Base-by-base conservation (phyloP, 2,888 invertebrate genomes). In the Cenopis cana region DNA sequence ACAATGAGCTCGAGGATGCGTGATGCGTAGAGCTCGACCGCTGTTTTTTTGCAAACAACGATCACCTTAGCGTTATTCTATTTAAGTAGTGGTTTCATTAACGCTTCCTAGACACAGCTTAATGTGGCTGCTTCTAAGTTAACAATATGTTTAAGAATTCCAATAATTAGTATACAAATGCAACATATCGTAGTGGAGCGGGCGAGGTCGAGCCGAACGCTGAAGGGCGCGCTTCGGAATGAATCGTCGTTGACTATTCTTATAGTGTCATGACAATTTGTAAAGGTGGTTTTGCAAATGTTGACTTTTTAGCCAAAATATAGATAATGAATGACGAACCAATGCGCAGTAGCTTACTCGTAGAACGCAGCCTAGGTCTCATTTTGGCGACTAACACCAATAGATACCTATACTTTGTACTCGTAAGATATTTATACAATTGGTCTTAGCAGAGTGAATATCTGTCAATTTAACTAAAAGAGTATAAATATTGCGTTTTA, bases 291-390 rank as follows among this genome's bases (percentile, higher is more conserved):
- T 93, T 92, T 92, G 92, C 91, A 91, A 93, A 89, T 91, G 91
- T 93, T 93, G 89, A 93, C 90, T 91, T 93, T 91, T 91, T 93
- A 93, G 92, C 92, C 91, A 93, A 92, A 92, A 90, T 90, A 90
- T 92, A 91, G 90, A 77, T 90, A 91, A 89, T 90, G 86, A 90
- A 93, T 85, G 91, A 93, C 89, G 93, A 93, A 93, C 93, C 93
- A 93, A 93, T 93, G 89, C 85, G 92, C 92, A 89, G 89, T 93
- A 93, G 93, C 91, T 93, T 91, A 90, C 85, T 87, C 81, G 91
- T 93, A 93, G 92, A 85, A 89, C 84, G 91, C 93, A 91, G 90
- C 90, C 88, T 92, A 92, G 90, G 88, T 89, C 88, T 91, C 91
- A 88, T 91, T 84, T 88, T 89, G 89, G 88, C 91, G 89, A 90